Evolutionary conservation across 2,888 invertebrate species (phyloP), one percentile per base, ranked within the genome.

Genomic region (Limnephilus rhombicus): DNA sequence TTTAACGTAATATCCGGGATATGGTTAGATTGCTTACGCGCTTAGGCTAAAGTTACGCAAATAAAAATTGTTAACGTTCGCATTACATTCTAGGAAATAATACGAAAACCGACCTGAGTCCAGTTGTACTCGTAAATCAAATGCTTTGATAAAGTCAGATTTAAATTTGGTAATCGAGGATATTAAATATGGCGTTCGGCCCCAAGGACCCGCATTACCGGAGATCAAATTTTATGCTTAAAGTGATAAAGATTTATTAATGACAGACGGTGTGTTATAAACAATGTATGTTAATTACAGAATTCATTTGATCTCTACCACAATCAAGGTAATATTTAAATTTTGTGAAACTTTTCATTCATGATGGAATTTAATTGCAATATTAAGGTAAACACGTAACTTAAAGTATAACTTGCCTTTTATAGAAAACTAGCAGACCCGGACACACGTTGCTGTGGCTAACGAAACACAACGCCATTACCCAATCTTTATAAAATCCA

Each of bases 1-100:
- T 37, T n/a, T 87, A 49, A 49, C 45, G 87, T 87, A 87, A 87
- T 87, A 53, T 87, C 87, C 87, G 87, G 87, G 87, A 87, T 49
- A 87, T 29, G 85, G 88, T 18, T 88, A 31, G 31, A 88, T 88
- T 88, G 53, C 88, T 53, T 88, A 88, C 88, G 88, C 86, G 53
- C 53, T 68, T 68, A 18, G 5, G 5, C 53, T 15, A 24, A 68
- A 18, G 53, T 68, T 68, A 68, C 53, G 53, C 53, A 68, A 68
- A 18, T 68, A 68, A 68, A 68, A 68, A 68, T 68, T 68, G 18
- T 68, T 68, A 68, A 68, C 53, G 53, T 68, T 68, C 53, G 53
- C 53, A 68, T 68, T 68, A 68, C 5, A 18, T 24, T 4, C 24
- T 68, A 24, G 53, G 53, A 68, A 68, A 68, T 68, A 68, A 68